phyloP scores from a whole-genome alignment of 2,888 invertebrate genomes.

The Drosophila mimetica region DNA sequence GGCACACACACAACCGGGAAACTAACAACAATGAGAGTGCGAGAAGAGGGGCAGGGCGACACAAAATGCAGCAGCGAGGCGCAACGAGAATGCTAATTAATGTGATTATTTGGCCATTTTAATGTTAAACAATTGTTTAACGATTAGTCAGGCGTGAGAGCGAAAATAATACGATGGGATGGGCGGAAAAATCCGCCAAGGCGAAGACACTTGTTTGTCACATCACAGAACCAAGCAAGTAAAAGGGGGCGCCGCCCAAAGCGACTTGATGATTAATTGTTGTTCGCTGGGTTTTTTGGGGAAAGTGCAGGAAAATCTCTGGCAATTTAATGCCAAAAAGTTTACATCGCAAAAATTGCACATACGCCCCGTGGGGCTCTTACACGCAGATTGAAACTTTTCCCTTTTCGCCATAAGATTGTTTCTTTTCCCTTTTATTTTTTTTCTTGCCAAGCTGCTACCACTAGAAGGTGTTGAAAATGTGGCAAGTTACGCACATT shows the following conservation, averaged over 20 bases:
- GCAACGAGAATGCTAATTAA: slow-evolving; percentile 76
- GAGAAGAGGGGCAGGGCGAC: neutral
- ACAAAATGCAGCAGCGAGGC: slow-evolving; percentile 45
- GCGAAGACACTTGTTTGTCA: slow-evolving; percentile 45
- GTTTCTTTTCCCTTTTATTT: neutral
- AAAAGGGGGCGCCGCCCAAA: slow-evolving; percentile 13
- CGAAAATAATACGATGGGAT: slow-evolving; percentile 1
- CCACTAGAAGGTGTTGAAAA: slow-evolving; percentile 56
- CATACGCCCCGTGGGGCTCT: slow-evolving; percentile 48
- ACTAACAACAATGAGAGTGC: slow-evolving; percentile 28
- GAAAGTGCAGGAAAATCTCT: slow-evolving; percentile 55
- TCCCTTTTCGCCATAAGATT: slow-evolving; percentile 10
- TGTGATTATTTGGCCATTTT: slow-evolving; percentile 76
- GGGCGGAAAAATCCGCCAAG: neutral
- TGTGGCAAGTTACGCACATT: slow-evolving; percentile 63
- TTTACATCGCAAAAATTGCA: slow-evolving; percentile 66
- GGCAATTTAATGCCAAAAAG: slow-evolving; percentile 77
- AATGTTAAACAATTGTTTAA: slow-evolving; percentile 79
- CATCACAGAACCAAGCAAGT: neutral
- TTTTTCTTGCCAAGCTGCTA: slow-evolving; percentile 51
- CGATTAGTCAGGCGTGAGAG: slow-evolving; percentile 73
- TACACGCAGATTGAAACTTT: slow-evolving; percentile 46
- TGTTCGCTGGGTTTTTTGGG: slow-evolving; percentile 36
- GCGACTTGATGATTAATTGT: slow-evolving; percentile 67
- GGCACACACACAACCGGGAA: slow-evolving; percentile 26